Evolutionary conservation across 2,797 vertebrate species (phyloP), one percentile per base, ranked within the genome.

Genomic region (Aselliscus stoliczkanus): DNA sequence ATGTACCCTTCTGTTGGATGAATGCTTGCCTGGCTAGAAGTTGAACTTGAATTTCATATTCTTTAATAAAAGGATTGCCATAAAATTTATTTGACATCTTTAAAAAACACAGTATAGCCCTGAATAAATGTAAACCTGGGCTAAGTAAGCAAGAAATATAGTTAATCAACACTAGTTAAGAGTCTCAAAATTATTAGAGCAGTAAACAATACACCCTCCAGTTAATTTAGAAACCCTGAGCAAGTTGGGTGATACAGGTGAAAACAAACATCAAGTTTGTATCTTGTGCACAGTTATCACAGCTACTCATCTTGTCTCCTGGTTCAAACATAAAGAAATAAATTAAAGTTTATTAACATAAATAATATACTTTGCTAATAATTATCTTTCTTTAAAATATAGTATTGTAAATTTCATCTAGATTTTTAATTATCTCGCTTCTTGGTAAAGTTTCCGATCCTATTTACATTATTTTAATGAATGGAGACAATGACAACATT

Each of bases 371-470:
- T 25, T 79, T 70, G 12, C 34, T n/a, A 47, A 72, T 39, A 27
- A 56, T 62, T 62, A 50, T 54, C 12, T 44, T 89, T 92, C 17
- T 81, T 87, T 29, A 60, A 83, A 76, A 80, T 72, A 31, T 23
- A 17, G n/a, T 54, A 18, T 79, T 95, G 5, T 44, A 29, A 58
- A 7, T 58, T 86, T 87, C 60, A 44, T 65, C 29, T 56, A 25
- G 15, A 17, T 75, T 80, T 95, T 69, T 47, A 96, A 90, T 88
- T 94, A 56, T 72, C 58, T 1, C 20, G 90, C 20, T 29, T 96
- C 58, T 89, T 92, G 29, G 56, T 60, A 92, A 93, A 95, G 17
- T 15, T 0, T 47, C 56, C 95, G 83, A 80, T 64, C 81, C 2
- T 4, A 93, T 25, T 3, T 20, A 56, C 7, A 56, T 34, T 54